Base-by-base conservation (phyloP, 1,140 invertebrate genomes). In the Apis florea region DNA sequence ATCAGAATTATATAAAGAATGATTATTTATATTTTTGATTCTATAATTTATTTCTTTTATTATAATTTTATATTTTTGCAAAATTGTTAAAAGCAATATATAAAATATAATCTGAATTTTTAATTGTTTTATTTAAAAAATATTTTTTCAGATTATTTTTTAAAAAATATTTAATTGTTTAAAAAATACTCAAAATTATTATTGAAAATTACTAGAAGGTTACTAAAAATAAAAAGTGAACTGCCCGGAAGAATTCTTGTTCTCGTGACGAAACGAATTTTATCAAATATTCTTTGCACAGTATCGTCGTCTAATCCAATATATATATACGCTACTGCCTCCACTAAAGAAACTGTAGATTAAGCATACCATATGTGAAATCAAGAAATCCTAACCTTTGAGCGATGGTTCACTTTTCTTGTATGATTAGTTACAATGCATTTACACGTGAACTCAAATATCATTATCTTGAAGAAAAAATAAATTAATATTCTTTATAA, bases 251-350 rank as follows among this genome's bases (percentile, higher is more conserved):
- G 71, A 73, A 64, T 58, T 64, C 49, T 68, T 85, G 63, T 63
- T 82, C 63, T 75, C 79, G 64, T 70, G 74, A 67, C 61, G 63
- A 68, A 21, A 83, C 75, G 56, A 76, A 75, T 61, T 77, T 79
- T 74, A 49, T 2, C 66, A 15, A 63, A 54, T 13, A 47, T 70
- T 51, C n/a, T n/a, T 64, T 49, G 13, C 31, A 63, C 64, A 53
- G 75, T 73, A 59, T 56, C 47, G 31, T 79, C 47, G 6, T 40
- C 31, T 59, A n/a, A 82, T 68, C 31, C 56, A 51, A 70, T 66
- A 58, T 59, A 85, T 58, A 58, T 56, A n/a, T 24, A 61, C 24
- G 63, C 69, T 83, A 86, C 84, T 85, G 70, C 84, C 83, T 83
- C 69, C 51, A 70, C 40, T 4, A 8, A 61, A 56, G 1, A 68